Evolutionary conservation across 1,140 invertebrate genomes (phyloP).

Genomic region (Colletes gigas): DNA sequence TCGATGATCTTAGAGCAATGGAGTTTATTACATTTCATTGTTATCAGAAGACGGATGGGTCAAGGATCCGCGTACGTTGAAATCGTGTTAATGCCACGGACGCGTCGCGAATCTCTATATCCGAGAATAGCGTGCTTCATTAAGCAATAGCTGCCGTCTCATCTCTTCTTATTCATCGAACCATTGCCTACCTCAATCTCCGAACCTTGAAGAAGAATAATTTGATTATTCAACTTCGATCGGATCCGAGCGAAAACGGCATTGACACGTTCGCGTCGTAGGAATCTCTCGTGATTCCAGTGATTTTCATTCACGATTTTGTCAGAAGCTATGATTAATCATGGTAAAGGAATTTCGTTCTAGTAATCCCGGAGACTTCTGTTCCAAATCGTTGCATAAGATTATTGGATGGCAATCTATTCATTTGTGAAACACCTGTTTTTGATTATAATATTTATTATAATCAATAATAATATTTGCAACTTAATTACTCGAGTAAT

Average conservation of each 20-base stretch:
- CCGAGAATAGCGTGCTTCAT: neutral
- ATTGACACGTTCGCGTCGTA: neutral
- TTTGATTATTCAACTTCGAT: slow-evolving; percentile 17
- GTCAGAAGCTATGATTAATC: neutral
- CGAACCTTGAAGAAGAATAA: neutral
- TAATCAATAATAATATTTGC: no score
- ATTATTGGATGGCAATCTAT: neutral
- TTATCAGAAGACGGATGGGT: slow-evolving; percentile 10
- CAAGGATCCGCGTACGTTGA: slow-evolving; percentile 18
- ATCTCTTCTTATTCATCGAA: slow-evolving; percentile 41
- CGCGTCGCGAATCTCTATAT: slow-evolving; percentile 9
- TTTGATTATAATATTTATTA: no score
- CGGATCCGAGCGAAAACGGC: neutral
- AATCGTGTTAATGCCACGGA: slow-evolving; percentile 19
- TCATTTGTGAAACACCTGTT: no score
- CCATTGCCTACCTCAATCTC: slow-evolving; percentile 28
- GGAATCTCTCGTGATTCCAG: neutral
- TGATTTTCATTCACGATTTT: slow-evolving; percentile 21
- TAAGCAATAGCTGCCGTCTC: slow-evolving; percentile 3
- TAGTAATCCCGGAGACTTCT: neutral
- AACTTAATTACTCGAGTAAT: no score
- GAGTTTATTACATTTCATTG: neutral
- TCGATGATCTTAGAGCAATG: neutral
- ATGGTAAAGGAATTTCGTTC: no score
- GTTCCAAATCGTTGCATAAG: neutral